Percentiles rank a stretch among this genome's conserved stretches.
Evolutionary conservation across 1,140 invertebrate genomes (phyloP).

Genomic region (Holotrichia oblita): DNA sequence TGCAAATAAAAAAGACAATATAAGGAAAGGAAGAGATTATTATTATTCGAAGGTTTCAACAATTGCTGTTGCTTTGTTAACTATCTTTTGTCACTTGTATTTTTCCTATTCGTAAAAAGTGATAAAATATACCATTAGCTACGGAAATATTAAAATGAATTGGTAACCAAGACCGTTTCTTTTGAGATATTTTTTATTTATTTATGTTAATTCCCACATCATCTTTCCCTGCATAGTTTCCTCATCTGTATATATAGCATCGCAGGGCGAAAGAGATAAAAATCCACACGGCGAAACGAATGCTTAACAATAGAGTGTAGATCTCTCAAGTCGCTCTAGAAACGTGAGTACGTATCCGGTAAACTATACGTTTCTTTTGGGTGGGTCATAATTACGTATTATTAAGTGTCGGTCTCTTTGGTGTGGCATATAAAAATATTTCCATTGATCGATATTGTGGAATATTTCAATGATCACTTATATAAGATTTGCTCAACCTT

Average conservation of each 20-base stretch:
- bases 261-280: background rate
- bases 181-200: too few relatives aligned
- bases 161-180: too few relatives aligned
- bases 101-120: too few relatives aligned
- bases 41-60: too few relatives aligned
- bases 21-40: too few relatives aligned
- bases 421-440: background rate
- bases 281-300: background rate
- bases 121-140: too few relatives aligned
- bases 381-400: background rate
- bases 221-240: too few relatives aligned
- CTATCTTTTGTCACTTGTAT: too few relatives aligned
- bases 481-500: background rate
- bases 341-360: background rate
- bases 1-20: too few relatives aligned
- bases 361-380: conserved; percentile 1
- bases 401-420: background rate
- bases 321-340: background rate
- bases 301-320: conserved; percentile 10
- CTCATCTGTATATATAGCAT: background rate
- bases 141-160: too few relatives aligned
- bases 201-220: too few relatives aligned
- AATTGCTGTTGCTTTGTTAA: too few relatives aligned
- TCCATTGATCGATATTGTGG: background rate
- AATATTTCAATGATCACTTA: background rate